A percentile compares a stretch with the other conserved stretches of the same genome.
Evolutionary conservation across 2,888 invertebrate genomes (phyloP).

Genomic region (Cosmia trapezina): DNA sequence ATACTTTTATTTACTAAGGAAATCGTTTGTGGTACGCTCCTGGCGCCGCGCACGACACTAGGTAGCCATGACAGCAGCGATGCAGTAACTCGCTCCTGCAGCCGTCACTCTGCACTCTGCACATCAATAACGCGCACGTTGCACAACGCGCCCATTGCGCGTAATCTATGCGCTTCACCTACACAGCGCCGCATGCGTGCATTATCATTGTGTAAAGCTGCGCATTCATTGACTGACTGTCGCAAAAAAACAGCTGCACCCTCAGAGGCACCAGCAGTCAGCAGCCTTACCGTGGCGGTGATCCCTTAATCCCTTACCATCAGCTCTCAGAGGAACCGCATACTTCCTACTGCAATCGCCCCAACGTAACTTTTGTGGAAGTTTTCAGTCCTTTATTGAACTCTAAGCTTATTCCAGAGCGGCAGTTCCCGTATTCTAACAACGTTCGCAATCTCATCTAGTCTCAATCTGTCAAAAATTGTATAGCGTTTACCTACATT

Average conservation of each 20-base stretch:
- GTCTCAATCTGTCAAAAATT: no score
- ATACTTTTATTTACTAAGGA: neutral
- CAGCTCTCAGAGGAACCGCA: neutral
- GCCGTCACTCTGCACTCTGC: slow-evolving; percentile 59
- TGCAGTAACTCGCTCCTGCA: slow-evolving; percentile 56
- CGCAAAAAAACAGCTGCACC: neutral
- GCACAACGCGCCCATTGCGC: slow-evolving; percentile 57
- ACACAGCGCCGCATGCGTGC: slow-evolving; percentile 50
- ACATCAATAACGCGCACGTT: slow-evolving; percentile 59
- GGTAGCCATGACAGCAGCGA: slow-evolving; percentile 38
- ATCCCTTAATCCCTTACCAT: neutral
- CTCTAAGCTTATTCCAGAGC: neutral
- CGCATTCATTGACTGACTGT: slow-evolving; percentile 23
- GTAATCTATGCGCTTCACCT: slow-evolving; percentile 60
- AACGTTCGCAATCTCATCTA: no score
- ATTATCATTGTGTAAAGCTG: slow-evolving; percentile 61
- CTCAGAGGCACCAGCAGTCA: neutral
- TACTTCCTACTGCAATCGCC: neutral
- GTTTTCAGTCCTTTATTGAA: neutral
- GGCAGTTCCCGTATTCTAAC: no score
- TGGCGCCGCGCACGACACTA: slow-evolving; percentile 27
- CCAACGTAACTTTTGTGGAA: neutral
- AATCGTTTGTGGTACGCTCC: slow-evolving; percentile 4
- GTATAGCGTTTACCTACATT: no score
- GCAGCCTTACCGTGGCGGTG: neutral